Evolutionary conservation across 2,113 vertebrate genomes (phyloP).

Genomic region (Pseudolaguvia tuberculata): DNA sequence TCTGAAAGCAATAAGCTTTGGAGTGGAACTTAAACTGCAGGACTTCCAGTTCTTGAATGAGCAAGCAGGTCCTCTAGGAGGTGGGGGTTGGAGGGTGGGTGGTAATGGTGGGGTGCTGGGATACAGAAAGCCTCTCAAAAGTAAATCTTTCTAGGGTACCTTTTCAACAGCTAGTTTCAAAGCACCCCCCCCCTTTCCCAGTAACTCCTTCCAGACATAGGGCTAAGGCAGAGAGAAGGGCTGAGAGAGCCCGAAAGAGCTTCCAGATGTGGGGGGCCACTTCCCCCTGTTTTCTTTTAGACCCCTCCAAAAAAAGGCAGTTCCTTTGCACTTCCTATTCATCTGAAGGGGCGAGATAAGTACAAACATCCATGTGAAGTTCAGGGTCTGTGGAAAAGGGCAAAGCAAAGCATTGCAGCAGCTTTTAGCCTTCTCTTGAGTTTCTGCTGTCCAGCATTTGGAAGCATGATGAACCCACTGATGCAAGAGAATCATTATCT

Average conservation of each 20-base stretch:
- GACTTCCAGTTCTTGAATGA: slow-evolving; percentile 44
- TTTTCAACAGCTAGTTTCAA: slow-evolving; percentile 58
- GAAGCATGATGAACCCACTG: neutral
- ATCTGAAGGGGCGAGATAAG: slow-evolving; percentile 48
- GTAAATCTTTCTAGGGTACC: slow-evolving; percentile 57
- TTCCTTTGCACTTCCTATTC: slow-evolving; percentile 61
- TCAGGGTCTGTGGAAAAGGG: slow-evolving; percentile 32
- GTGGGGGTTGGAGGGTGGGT: slow-evolving; percentile 14
- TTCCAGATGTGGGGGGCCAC: slow-evolving; percentile 64
- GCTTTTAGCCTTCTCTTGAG: slow-evolving; percentile 25
- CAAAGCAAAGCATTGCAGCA: slow-evolving; percentile 17
- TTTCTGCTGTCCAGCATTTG: neutral
- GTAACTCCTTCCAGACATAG: slow-evolving; percentile 61
- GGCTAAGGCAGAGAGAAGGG: slow-evolving; percentile 47
- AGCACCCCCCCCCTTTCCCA: slow-evolving; percentile 20
- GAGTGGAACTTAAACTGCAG: slow-evolving; percentile 34
- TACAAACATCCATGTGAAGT: slow-evolving; percentile 46
- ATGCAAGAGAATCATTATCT: neutral
- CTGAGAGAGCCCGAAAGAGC: slow-evolving; percentile 55
- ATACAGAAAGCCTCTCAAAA: slow-evolving; percentile 42
- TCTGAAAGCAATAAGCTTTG: slow-evolving; percentile 51
- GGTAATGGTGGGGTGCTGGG: neutral
- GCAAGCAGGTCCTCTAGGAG: slow-evolving; percentile 33
- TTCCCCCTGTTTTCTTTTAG: slow-evolving; percentile 45
- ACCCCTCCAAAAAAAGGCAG: slow-evolving; percentile 42